Conservation (phyloP, 1,140 invertebrate genomes). For the Drosophila pachea region DNA sequence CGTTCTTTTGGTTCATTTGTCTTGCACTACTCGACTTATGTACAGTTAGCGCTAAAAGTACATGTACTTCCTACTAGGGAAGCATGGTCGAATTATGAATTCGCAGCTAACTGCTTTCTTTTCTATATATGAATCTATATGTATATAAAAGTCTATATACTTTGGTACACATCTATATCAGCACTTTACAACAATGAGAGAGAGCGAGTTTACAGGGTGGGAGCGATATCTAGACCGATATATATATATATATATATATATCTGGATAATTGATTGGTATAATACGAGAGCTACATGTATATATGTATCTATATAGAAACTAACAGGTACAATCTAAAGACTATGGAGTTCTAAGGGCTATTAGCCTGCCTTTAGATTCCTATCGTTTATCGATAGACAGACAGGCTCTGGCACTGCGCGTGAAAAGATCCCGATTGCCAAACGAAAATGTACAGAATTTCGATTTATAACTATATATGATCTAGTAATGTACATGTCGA, state of each 20-base stretch:
- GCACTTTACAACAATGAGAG: constrained; percentile 28
- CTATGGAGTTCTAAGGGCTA: constrained; percentile 6
- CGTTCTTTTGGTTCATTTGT: constrained; percentile 35
- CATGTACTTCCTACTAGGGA: constrained; percentile 15
- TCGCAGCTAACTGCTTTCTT: constrained; percentile 8
- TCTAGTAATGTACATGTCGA: constrained; percentile 6
- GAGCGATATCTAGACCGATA: constrained; percentile 12
- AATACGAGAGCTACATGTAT: constrained; percentile 5
- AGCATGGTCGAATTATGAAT: too few species aligned
- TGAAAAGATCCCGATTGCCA: not conserved
- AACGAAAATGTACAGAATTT: constrained; percentile 35
- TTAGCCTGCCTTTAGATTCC: not conserved
- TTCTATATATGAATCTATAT: not conserved
- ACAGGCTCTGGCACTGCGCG: not conserved
- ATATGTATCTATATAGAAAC: not conserved
- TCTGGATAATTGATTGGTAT: not conserved
- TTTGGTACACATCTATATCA: constrained; percentile 20
- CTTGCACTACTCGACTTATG: constrained; percentile 23
- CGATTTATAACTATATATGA: constrained; percentile 20
- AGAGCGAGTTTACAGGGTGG: constrained; percentile 19
- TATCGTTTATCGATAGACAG: not conserved
- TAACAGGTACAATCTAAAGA: constrained; percentile 10
- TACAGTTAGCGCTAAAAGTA: constrained; percentile 47
- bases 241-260: constrained; percentile 15
- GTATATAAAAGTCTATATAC: not conserved